Conservation (phyloP, 2,797 vertebrate genomes). For the Sebastes minor region DNA sequence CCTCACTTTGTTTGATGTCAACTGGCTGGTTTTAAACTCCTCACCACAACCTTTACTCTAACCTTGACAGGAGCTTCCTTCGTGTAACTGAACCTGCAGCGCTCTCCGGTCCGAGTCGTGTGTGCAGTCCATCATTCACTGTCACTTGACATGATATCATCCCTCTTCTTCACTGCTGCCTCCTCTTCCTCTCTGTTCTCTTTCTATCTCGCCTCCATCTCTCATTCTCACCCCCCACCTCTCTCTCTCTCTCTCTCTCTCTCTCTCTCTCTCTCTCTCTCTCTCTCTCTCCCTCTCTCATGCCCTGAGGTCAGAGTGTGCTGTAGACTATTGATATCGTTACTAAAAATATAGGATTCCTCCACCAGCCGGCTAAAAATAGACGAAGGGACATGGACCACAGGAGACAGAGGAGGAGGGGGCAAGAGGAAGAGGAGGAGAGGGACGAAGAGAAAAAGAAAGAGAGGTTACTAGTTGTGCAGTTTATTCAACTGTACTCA, state of each 20-base stretch:
- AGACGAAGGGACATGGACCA: constrained; percentile 71
- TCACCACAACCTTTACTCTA: constrained; percentile 23
- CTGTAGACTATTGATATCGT: constrained; percentile 75
- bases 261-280: constrained; percentile 16
- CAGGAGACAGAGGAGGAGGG: constrained; percentile 60
- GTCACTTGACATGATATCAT: constrained; percentile 54
- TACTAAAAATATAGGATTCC: constrained; percentile 81
- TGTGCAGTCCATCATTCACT: constrained; percentile 54
- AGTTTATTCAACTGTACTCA: constrained; percentile 6
- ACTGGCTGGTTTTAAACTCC: constrained; percentile 7
- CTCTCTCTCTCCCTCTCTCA: not conserved
- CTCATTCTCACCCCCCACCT: not conserved
- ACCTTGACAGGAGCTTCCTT: constrained; percentile 35
- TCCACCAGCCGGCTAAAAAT: constrained; percentile 78
- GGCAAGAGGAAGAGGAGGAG: constrained; percentile 36
- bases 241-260: not conserved
- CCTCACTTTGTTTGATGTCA: not conserved
- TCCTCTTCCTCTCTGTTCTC: constrained; percentile 32
- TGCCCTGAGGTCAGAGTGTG: constrained; percentile 72
- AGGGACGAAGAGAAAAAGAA: constrained; percentile 20
- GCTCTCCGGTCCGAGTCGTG: not conserved
- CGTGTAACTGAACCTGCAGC: constrained; percentile 36
- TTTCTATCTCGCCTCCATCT: constrained; percentile 23
- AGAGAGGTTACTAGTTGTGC: constrained; percentile 15
- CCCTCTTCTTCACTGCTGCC: constrained; percentile 25